Evolutionary conservation across 2,797 vertebrate genomes (phyloP).

Genomic region (Huso huso): DNA sequence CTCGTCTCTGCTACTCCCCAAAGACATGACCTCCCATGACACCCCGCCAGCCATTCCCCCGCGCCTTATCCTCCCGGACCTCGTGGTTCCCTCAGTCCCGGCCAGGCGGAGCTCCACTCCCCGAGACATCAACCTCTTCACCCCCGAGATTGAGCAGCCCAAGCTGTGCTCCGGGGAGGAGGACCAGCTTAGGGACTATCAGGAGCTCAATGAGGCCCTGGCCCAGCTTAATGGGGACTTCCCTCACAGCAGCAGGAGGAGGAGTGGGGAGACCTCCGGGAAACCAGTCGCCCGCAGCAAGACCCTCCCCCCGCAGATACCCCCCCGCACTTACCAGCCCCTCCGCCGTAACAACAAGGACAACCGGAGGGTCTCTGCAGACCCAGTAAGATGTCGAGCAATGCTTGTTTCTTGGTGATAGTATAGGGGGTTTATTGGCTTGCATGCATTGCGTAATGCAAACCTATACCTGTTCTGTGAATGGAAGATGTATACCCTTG

Average conservation of each 20-base stretch:
- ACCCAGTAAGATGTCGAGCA: constrained; percentile 60
- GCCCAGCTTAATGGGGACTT: constrained; percentile 65
- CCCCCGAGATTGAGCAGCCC: constrained; percentile 50
- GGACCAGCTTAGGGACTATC: constrained; percentile 55
- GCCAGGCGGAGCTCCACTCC: constrained; percentile 37
- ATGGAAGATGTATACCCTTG: too few species aligned
- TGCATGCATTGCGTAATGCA: not conserved
- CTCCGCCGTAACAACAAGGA: constrained; percentile 58
- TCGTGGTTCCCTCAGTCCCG: constrained; percentile 33
- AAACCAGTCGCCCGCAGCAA: constrained; percentile 88
- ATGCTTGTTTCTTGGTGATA: not conserved
- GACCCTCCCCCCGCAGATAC: constrained; percentile 87
- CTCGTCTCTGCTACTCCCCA: constrained; percentile 24
- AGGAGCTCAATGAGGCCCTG: constrained; percentile 73
- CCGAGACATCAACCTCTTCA: constrained; percentile 75
- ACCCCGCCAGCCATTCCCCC: constrained; percentile 76
- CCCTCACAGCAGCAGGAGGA: constrained; percentile 48
- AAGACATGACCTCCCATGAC: constrained; percentile 45
- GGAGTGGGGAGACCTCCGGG: constrained; percentile 61
- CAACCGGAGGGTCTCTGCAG: constrained; percentile 70
- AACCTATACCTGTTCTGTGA: too few species aligned
- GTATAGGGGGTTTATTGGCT: not conserved
- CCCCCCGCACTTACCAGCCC: constrained; percentile 68
- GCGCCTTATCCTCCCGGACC: constrained; percentile 61
- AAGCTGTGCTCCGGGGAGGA: constrained; percentile 47